Evolutionary conservation across 2,888 invertebrate genomes (phyloP).

Genomic region (Polylopha cassiicola): DNA sequence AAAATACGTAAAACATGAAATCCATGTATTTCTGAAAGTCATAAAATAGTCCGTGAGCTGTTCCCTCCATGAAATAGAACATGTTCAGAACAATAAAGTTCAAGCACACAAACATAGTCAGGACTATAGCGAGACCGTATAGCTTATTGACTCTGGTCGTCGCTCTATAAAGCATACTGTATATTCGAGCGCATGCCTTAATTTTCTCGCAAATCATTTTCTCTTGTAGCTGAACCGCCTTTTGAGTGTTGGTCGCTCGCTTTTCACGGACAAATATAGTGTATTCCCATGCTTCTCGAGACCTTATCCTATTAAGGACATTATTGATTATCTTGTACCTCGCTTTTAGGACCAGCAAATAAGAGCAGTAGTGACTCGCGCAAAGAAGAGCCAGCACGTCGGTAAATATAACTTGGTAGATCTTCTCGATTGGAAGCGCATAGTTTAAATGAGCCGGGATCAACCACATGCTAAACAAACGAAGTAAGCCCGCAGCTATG

Average conservation of each 20-base stretch:
- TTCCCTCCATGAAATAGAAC: slow-evolving; percentile 64
- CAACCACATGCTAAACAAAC: slow-evolving; percentile 40
- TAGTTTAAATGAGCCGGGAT: slow-evolving; percentile 34
- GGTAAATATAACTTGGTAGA: slow-evolving; percentile 44
- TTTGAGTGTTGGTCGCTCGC: slow-evolving; percentile 28
- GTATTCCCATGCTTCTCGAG: slow-evolving; percentile 37
- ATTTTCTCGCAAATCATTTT: slow-evolving; percentile 44
- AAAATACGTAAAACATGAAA: slow-evolving; percentile 47
- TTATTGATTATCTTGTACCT: slow-evolving; percentile 47
- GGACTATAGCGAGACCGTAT: slow-evolving; percentile 42
- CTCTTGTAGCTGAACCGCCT: slow-evolving; percentile 38
- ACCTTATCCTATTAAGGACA: slow-evolving; percentile 39
- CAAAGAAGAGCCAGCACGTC: slow-evolving; percentile 41
- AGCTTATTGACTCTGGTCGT: slow-evolving; percentile 33
- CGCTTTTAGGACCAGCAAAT: slow-evolving; percentile 35
- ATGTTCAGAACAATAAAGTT: slow-evolving; percentile 44
- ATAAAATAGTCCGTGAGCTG: slow-evolving; percentile 50
- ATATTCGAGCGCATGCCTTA: slow-evolving; percentile 44
- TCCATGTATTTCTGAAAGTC: slow-evolving; percentile 42
- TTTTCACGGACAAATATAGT: slow-evolving; percentile 37
- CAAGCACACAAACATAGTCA: slow-evolving; percentile 39
- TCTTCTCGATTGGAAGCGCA: slow-evolving; percentile 40
- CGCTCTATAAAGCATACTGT: slow-evolving; percentile 42
- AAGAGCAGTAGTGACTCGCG: slow-evolving; percentile 40
- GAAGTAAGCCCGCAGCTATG: slow-evolving; percentile 30